A percentile compares a stretch with the other conserved stretches of the same genome.
phyloP scores from a whole-genome alignment of 2,113 vertebrate species.

The Takifugu flavidus region DNA sequence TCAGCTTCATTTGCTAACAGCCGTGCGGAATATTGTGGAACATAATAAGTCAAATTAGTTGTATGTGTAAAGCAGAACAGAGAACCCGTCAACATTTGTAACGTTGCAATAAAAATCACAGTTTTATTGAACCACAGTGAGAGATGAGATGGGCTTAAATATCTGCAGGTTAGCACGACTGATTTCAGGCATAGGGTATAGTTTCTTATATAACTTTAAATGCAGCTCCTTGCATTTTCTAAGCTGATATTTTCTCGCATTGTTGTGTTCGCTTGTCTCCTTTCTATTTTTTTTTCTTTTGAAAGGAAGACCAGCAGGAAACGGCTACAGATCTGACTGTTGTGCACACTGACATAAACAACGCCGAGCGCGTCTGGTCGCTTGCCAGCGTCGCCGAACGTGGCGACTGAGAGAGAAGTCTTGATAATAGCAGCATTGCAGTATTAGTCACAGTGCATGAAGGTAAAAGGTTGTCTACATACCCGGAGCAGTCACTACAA shows the following conservation, averaged over 20 bases:
- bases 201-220: background rate
- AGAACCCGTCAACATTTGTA: constrained; percentile 1
- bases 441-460: constrained; percentile 71
- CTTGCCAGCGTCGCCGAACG: constrained; percentile 32
- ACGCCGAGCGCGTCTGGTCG: constrained; percentile 23
- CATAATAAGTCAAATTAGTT: background rate
- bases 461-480: constrained; percentile 57
- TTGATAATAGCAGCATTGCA: constrained; percentile 70
- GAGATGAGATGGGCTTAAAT: constrained; percentile 6
- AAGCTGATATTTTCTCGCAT: constrained; percentile 3
- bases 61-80: background rate
- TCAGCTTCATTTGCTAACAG: no score
- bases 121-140: constrained; percentile 38
- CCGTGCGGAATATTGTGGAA: background rate
- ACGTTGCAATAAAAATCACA: constrained; percentile 12
- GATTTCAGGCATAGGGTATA: background rate
- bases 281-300: constrained; percentile 7
- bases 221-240: no score
- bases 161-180: background rate
- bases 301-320: constrained; percentile 42
- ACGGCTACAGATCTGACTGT: constrained; percentile 27
- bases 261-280: constrained; percentile 29
- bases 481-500: constrained; percentile 56
- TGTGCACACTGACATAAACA: constrained; percentile 29
- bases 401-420: constrained; percentile 45